Base-by-base conservation (phyloP, 2,888 invertebrate species). In the Poecilobothrus nobilitatus region DNA sequence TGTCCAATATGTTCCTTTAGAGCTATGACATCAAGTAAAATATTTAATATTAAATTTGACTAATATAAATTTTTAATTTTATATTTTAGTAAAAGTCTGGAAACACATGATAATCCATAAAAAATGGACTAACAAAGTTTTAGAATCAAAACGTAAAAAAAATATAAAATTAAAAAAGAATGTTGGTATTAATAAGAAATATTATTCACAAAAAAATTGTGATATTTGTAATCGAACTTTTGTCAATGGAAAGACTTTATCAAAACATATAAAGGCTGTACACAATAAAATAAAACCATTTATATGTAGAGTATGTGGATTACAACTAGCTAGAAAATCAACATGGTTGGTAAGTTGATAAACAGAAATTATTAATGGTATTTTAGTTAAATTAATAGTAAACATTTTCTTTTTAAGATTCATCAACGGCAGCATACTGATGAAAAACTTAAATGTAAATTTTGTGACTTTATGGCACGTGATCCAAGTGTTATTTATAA, bases 351-450 rank as follows among this genome's bases (percentile, higher is more conserved):
- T 85, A 77, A 76, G 78, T 34, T 66, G 21, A n/a, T 18, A 22
- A 63, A n/a, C n/a, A n/a, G 15, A 37, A 18, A 10, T 10, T 4
- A 41, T 62, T 20, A 65, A 63, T 66, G 20, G 20, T 12, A 7
- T 18, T 9, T 15, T 53, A 63, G 62, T 66, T 62, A 66, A 66
- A 69, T 67, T 68, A n/a, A n/a, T n/a, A n/a, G n/a, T n/a, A n/a
- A n/a, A n/a, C n/a, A n/a, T 65, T 69, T 70, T 27, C 65, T 69
- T 73, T 77, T 6, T 77, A 27, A 87, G 84, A 84, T 91, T 73
- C 92, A 92, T 78, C 82, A 88, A 74, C 82, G 91, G 15, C 90
- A 89, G 73, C 91, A 92, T 74, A 91, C 91, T 0, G 89, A 91
- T 5, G 91, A 91, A 74, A 92, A 91, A 76, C 87, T 89, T 73